Base-by-base conservation (phyloP, 2,113 vertebrate genomes). In the Phodopus roborovskii region DNA sequence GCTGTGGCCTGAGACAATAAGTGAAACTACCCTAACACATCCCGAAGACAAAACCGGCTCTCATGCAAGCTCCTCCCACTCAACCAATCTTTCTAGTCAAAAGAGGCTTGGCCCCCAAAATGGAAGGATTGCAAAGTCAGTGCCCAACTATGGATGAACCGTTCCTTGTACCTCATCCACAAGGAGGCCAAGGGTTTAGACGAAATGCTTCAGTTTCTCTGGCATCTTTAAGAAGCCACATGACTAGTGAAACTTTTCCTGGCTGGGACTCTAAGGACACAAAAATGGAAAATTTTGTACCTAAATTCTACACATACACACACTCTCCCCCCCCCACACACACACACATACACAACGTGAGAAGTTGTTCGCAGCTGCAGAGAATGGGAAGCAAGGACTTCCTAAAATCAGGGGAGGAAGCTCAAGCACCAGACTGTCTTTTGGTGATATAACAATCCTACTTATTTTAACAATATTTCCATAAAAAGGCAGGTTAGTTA, bases 101-200 rank as follows among this genome's bases (percentile, higher is more conserved):
- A 98, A 98, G 89, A 5, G 98, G 98, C 95, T 87, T 99, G 90
- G 97, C 74, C 5, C 96, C 97, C 95, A 99, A 99, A 98, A 99
- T 98, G 98, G 98, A 99, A 96, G 98, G 98, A 77, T 85, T 98
- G 53, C 97, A 98, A 97, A 99, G 99, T 24, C 97, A 98, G 36
- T 96, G 98, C 74, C 94, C 97, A 97, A 97, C 96, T 36, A 98
- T 97, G 2, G 98, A 98, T 73, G 94, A 94, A 93, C 98, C 98
- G 71, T 82, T 75, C 96, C 74, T 62, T 97, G 84, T 88, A 45
- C 10, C 24, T 96, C 26, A 39, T 78, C 50, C 66, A 58, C 13
- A 70, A 93, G 75, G 68, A 95, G 77, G 20, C 39, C 24, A 71
- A 42, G 11, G 66, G 20, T 91, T 88, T 88, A 50, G 56, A 91